Evolutionary conservation across 2,113 vertebrate species (phyloP).

Genomic region (Malurus cyaneus): DNA sequence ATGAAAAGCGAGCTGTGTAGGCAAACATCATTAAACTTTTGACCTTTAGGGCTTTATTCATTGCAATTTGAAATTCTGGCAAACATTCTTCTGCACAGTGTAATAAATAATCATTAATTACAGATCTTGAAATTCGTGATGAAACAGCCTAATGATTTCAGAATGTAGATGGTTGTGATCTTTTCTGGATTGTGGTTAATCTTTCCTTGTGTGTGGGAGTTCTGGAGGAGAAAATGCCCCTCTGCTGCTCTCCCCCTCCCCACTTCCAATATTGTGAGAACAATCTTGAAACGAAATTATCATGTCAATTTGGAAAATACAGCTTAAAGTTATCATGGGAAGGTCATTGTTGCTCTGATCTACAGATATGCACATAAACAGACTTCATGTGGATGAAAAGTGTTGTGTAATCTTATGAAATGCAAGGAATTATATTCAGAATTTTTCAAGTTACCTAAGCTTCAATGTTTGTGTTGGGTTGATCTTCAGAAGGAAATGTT

Average conservation of each 20-base stretch:
- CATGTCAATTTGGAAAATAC: background rate
- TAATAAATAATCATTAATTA: background rate
- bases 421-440: background rate
- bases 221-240: background rate
- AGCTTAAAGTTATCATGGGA: background rate
- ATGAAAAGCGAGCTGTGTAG: background rate
- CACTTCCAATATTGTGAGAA: background rate
- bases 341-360: background rate
- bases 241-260: no score
- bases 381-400: background rate
- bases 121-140: background rate
- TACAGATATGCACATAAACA: background rate
- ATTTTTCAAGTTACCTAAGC: background rate
- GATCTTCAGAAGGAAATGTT: background rate
- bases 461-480: background rate
- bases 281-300: background rate
- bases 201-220: background rate
- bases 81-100: background rate
- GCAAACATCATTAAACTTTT: background rate
- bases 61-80: background rate
- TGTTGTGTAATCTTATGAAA: background rate
- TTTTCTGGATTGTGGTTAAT: background rate
- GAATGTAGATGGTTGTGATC: background rate
- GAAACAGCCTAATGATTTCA: background rate
- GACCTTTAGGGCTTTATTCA: background rate